Evolutionary conservation across 2,888 invertebrate genomes (phyloP), one percentile per base, ranked within the genome.

Genomic region (Notodonta ziczac): DNA sequence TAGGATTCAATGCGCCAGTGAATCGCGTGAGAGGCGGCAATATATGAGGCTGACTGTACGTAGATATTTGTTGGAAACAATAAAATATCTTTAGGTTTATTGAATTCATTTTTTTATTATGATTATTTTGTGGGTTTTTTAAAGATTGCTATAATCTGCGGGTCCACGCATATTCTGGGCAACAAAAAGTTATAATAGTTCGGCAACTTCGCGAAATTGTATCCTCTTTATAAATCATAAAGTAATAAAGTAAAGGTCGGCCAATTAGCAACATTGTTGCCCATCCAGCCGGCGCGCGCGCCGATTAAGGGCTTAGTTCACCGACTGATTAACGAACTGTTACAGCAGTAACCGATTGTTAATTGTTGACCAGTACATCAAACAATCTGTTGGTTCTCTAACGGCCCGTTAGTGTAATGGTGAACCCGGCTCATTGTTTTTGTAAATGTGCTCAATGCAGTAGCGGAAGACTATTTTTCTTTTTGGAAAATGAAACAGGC

Each of bases 241-340:
- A 65, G 75, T 75, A 74, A 62, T 54, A 66, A 69, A 65, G 76
- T 75, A 74, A 72, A 74, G 78, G 76, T 71, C 75, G 68, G 65
- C 70, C 61, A 72, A 73, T 69, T 65, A 63, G 66, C 77, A 74
- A 83, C 81, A 80, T 72, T 76, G 78, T 82, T 76, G 76, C 72
- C 8, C 46, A 24, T 55, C 14, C 60, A 56, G 54, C 40, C 53
- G 52, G 53, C n/a, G 32, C 58, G 32, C 56, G 42, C 42, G 50
- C 61, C 63, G 67, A 69, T 73, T 69, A 73, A 67, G 24, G 24
- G 24, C 24, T 24, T 2, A 24, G 24, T 2, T 24, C 24, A 24
- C 24, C 24, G 2, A 24, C 24, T 24, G 24, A 24, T 24, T 24
- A 24, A 24, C 24, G 24, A 24, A 24, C 24, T 24, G 24, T 24